phyloP scores from a whole-genome alignment of 2,888 invertebrate genomes.

The Phortica okadai region DNA sequence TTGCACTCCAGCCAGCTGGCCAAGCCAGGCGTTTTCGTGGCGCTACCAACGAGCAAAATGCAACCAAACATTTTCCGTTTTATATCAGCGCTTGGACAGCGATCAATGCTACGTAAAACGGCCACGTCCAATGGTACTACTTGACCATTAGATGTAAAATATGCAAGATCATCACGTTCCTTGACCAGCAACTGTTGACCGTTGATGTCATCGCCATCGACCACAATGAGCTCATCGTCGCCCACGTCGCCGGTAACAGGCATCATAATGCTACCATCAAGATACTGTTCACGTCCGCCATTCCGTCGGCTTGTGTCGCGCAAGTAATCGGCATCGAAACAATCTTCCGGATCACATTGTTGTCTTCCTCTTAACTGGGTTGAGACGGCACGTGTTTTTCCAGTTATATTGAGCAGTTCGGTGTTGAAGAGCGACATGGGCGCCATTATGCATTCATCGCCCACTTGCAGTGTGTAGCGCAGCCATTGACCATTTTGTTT shows the following conservation, averaged over 20 bases:
- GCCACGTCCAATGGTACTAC: constrained; percentile 93
- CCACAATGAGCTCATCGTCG: constrained; percentile 77
- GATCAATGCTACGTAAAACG: constrained; percentile 92
- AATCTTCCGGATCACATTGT: constrained; percentile 90
- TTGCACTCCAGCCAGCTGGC: constrained; percentile 92
- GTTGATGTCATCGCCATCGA: constrained; percentile 73
- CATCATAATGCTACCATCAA: constrained; percentile 73
- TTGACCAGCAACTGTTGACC: constrained; percentile 78
- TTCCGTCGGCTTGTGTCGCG: constrained; percentile 85
- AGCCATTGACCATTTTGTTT: constrained; percentile 79
- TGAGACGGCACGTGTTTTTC: constrained; percentile 79
- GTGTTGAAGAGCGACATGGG: constrained; percentile 92
- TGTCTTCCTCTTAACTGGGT: constrained; percentile 84
- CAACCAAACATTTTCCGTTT: constrained; percentile 96
- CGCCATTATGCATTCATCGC: constrained; percentile 95
- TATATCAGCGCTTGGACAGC: constrained; percentile 91
- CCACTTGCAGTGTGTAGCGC: constrained; percentile 86
- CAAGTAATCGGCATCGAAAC: constrained; percentile 94
- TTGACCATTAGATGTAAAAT: constrained; percentile 85
- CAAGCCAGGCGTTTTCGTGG: constrained; percentile 90
- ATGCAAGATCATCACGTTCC: constrained; percentile 59
- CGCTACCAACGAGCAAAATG: constrained; percentile 93
- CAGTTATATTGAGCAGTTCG: constrained; percentile 90
- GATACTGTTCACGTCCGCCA: constrained; percentile 76
- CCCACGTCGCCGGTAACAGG: constrained; percentile 83